A percentile compares a stretch with the other conserved stretches of the same genome.
These are phyloP conservation scores for Aramus guarauna DNA, from an alignment of 2,113 vertebrate genomes.

Conservation along the genomic window DNA sequence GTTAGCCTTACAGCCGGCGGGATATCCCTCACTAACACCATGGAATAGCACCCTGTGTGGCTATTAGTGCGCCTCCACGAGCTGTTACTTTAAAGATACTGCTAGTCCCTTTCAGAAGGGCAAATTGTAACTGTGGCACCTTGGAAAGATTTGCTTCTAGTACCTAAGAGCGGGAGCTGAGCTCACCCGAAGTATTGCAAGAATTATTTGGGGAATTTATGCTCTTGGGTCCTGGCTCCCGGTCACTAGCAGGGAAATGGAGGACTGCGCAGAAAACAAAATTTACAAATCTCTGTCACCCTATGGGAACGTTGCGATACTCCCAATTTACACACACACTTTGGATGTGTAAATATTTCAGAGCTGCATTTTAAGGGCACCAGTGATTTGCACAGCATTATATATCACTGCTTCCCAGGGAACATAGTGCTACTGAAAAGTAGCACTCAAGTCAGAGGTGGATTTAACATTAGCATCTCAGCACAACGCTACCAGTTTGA, in stretches of 20 bases:
- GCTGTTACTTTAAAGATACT: conserved; percentile 35
- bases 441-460: conserved; percentile 29
- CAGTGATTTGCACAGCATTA: conserved; percentile 57
- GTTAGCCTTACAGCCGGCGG: background rate
- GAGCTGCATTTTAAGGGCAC: conserved; percentile 52
- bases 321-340: conserved; percentile 54
- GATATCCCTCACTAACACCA: background rate
- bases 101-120: background rate
- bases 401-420: conserved; percentile 51
- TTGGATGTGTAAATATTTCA: conserved; percentile 57
- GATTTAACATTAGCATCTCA: conserved; percentile 59
- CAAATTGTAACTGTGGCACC: background rate
- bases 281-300: conserved; percentile 60
- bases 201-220: conserved; percentile 53
- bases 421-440: conserved; percentile 23
- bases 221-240: background rate
- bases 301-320: background rate
- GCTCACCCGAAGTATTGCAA: background rate
- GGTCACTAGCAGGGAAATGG: background rate
- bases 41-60: background rate
- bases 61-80: background rate
- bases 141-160: conserved; percentile 26
- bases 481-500: conserved; percentile 5
- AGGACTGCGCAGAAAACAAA: background rate
- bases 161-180: conserved; percentile 27